Base-by-base conservation (phyloP, 37 sponge, comb jelly and placozoan genomes). In the Chondrosia reniformis region DNA sequence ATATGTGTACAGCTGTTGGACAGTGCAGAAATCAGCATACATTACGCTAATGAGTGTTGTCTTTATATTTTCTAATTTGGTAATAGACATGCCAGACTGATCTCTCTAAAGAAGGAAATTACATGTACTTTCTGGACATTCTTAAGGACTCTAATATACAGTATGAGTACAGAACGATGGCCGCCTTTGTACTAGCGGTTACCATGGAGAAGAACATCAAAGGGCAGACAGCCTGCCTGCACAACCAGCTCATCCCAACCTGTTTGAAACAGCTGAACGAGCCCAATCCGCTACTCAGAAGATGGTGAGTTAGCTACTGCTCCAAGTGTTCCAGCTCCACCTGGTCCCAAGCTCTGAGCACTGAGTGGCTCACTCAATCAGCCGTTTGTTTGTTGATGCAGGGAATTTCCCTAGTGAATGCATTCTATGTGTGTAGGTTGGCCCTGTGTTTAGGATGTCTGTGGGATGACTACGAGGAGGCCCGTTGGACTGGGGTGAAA, bases 371-470 rank as follows among this genome's bases (percentile, higher is more conserved):
- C n/a, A n/a, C n/a, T n/a, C n/a, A n/a, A n/a, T n/a, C n/a, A n/a
- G n/a, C n/a, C n/a, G n/a, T n/a, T n/a, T n/a, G n/a, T n/a, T n/a
- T n/a, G n/a, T n/a, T n/a, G n/a, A n/a, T n/a, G n/a, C n/a, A n/a
- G n/a, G n/a, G n/a, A n/a, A n/a, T n/a, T n/a, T n/a, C n/a, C n/a
- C n/a, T n/a, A n/a, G n/a, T n/a, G n/a, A n/a, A n/a, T n/a, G n/a
- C n/a, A n/a, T n/a, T n/a, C n/a, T 25, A 7, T 59, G 17, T 59
- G 22, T 59, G 61, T 36, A 84, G 89, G 80, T 79, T 93, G 38
- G 94, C 88, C 28, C 84, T 99, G 45, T 99, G 99, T 76, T 83
- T 99, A 45, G 96, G 92, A 4, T 55, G 90, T 4, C 69, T 91
- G 22, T 99, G 99, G 99, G 42, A 83, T 64, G 77, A 83, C 54